Conservation (phyloP, 1,140 invertebrate genomes). For the Heliconius hewitsoni region DNA sequence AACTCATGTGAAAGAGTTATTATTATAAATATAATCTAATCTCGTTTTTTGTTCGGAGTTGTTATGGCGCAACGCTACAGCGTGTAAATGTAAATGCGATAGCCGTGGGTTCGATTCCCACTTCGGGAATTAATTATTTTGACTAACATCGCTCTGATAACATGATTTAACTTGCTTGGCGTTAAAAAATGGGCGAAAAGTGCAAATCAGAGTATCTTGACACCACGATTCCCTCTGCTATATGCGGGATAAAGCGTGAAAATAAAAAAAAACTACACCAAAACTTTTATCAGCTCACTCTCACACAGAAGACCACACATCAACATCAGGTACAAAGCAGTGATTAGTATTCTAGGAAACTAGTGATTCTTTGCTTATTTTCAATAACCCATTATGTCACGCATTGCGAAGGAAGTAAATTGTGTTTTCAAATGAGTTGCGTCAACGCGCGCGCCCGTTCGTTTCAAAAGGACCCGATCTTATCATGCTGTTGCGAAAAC, state of each 20-base stretch:
- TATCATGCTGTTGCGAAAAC: neutral
- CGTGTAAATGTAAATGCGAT: too few species aligned
- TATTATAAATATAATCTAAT: neutral
- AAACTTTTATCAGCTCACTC: neutral
- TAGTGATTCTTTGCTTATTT: neutral
- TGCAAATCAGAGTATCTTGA: neutral
- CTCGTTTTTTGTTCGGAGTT: too few species aligned
- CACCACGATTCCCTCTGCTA: neutral
- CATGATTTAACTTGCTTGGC: too few species aligned
- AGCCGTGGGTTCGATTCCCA: too few species aligned
- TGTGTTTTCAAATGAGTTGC: slow-evolving; percentile 16
- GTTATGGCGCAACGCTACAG: too few species aligned
- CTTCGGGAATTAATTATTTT: neutral
- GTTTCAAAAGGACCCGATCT: slow-evolving; percentile 6
- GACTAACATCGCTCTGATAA: neutral
- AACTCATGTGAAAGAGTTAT: neutral
- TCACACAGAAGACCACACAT: neutral
- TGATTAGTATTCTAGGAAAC: slow-evolving; percentile 24
- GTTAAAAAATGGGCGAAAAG: neutral
- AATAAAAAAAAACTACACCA: neutral
- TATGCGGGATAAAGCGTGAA: neutral
- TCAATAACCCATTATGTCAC: slow-evolving; percentile 19
- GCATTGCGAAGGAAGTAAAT: neutral
- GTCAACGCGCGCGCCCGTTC: neutral
- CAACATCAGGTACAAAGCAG: slow-evolving; percentile 7